phyloP scores from a whole-genome alignment of 2,797 vertebrate species.

The Sebastes oblongus region DNA sequence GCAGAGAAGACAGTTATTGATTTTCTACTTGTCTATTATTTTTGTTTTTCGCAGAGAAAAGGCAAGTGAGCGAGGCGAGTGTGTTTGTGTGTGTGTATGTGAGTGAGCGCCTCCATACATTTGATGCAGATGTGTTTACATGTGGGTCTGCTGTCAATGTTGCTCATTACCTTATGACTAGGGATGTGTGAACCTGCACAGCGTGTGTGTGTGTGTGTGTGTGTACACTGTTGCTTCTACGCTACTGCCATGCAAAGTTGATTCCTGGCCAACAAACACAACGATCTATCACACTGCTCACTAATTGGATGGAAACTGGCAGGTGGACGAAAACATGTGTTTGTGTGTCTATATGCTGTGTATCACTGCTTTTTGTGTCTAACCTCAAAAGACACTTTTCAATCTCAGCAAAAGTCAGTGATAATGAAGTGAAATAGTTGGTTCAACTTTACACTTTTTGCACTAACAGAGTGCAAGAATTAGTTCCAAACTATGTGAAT shows the following conservation, averaged over 20 bases:
- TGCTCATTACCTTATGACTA: constrained; percentile 51
- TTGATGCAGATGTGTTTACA: constrained; percentile 34
- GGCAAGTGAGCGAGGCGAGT: constrained; percentile 25
- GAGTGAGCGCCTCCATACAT: constrained; percentile 5
- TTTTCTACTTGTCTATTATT: constrained; percentile 77
- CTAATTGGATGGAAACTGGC: constrained; percentile 70
- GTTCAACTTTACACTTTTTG: constrained; percentile 24
- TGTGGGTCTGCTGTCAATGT: constrained; percentile 31
- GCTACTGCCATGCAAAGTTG: constrained; percentile 36
- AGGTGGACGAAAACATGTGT: constrained; percentile 44
- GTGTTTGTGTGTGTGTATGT: neutral
- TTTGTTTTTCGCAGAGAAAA: constrained; percentile 71
- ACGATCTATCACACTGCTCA: constrained; percentile 36
- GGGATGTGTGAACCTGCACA: constrained; percentile 29
- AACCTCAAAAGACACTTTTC: constrained; percentile 20
- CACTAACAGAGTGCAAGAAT: neutral
- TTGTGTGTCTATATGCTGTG: constrained; percentile 30
- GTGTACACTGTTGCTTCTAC: constrained; percentile 28
- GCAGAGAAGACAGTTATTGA: constrained; percentile 74
- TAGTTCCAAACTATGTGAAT: neutral
- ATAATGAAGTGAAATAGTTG: constrained; percentile 18
- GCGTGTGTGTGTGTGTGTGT: neutral
- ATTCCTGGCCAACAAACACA: constrained; percentile 45
- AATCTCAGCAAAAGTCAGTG: neutral
- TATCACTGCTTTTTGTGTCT: constrained; percentile 3